A percentile compares a stretch with the other conserved stretches of the same genome.
phyloP scores from a whole-genome alignment of 2,797 vertebrate species.

The Typhlichthys subterraneus region DNA sequence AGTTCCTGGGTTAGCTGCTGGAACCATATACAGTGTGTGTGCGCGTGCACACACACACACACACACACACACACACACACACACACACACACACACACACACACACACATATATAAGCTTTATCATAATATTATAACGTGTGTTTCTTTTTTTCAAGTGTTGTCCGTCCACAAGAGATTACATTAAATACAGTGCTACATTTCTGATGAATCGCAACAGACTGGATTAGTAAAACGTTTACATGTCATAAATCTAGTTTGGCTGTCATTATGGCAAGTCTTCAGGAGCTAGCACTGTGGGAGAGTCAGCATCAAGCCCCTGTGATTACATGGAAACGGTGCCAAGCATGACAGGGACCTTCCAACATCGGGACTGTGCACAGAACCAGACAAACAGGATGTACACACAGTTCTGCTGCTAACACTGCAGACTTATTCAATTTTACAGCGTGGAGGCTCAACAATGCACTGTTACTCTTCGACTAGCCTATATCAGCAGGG shows the following conservation, averaged over 20 bases:
- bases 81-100: no score
- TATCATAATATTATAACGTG: background rate
- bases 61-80: no score
- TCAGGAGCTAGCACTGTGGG: slow-evolving; percentile 20
- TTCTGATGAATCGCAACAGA: background rate
- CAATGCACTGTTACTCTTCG: slow-evolving; percentile 8
- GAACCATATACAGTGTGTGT: background rate
- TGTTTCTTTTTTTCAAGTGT: background rate
- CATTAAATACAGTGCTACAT: background rate
- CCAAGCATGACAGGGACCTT: slow-evolving; percentile 66
- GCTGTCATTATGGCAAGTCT: slow-evolving; percentile 26
- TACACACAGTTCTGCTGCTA: slow-evolving; percentile 40
- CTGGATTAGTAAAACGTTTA: slow-evolving; percentile 12
- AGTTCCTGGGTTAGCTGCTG: background rate
- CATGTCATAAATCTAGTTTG: slow-evolving; percentile 4
- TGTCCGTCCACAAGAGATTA: background rate
- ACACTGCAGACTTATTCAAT: slow-evolving; percentile 36
- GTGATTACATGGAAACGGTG: slow-evolving; percentile 54
- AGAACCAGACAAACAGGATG: slow-evolving; percentile 65
- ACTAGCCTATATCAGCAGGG: background rate
- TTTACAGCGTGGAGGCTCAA: slow-evolving; percentile 5
- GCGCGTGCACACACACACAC: no score
- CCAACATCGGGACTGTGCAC: slow-evolving; percentile 45
- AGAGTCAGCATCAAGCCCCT: slow-evolving; percentile 10
- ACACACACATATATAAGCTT: background rate